Conservation (phyloP, 2,113 vertebrate species). For the zebrafish (Danio rerio) region GRCz12tu NC_133177.1:26244501-26245000, state of each 20-base stretch:
- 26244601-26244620: not conserved
- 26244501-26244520: too few relatives aligned
- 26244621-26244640: slow-evolving; percentile 65
- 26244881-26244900: not conserved
- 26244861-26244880: not conserved
- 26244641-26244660: slow-evolving; percentile 66
- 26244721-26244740: slow-evolving; percentile 87
- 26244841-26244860: not conserved
- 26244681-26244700: slow-evolving; percentile 65
- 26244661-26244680: slow-evolving; percentile 57
- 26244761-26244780: slow-evolving; percentile 85
- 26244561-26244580: too few relatives aligned
- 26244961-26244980: slow-evolving; percentile 79
- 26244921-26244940: slow-evolving; percentile 86
- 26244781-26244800: slow-evolving; percentile 96
- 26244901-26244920: slow-evolving; percentile 89
- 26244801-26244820: not conserved
- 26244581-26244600: too few relatives aligned
- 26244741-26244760: slow-evolving; percentile 82
- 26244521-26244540: too few relatives aligned
- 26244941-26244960: slow-evolving; percentile 87
- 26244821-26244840: not conserved
- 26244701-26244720: slow-evolving; percentile 80
- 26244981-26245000: slow-evolving; percentile 79
- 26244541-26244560: too few relatives aligned